Base-by-base conservation (phyloP, 2,113 vertebrate genomes). In the Phyllopteryx taeniolatus region DNA sequence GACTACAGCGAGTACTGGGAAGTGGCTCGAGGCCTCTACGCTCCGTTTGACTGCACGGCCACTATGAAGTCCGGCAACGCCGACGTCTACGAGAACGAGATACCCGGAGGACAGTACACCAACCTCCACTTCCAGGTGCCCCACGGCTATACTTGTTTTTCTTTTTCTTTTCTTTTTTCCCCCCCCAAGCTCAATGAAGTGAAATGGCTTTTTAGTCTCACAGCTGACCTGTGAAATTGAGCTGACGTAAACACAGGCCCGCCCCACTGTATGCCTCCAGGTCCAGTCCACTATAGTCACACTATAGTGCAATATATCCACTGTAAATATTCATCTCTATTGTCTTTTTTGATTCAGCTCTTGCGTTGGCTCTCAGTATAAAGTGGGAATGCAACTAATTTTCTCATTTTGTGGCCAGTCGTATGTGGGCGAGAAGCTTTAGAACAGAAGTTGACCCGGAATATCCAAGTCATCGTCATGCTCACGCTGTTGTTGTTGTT, bases 1-100 rank as follows among this genome's bases (percentile, higher is more conserved):
- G 97, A 98, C 92, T 98, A 99, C 93, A 98, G 95, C 1, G 96
- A 98, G 78, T 99, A 98, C 85, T 99, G 97, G 97, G 97, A 98
- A 84, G 94, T 94, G 27, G 88, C 96, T 1, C 92, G 97, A 56
- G 96, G 93, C 0, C 93, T 98, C 33, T 99, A 98, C 2, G 93
- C 97, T 2, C 92, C 96, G 0, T 98, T 99, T 9, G 97, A 99
- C 93, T 99, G 97, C 92, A 99, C 97, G 0, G 96, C 97, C 86
- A 99, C 97, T 90, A 99, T 99, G 97, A 99, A 99, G 76, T 97
- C 96, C 0, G 97, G 97, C 64, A 99, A 98, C 63, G 94, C 97
- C 0, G 97, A 99, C 0, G 96, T 99, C 31, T 99, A 98, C 11
- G 96, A 98, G 93, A 99, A 98, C n/a, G 97, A 99, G 93, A 99